Evolutionary conservation across 2,113 vertebrate genomes (phyloP).

Genomic region (Xenopus laevis): DNA sequence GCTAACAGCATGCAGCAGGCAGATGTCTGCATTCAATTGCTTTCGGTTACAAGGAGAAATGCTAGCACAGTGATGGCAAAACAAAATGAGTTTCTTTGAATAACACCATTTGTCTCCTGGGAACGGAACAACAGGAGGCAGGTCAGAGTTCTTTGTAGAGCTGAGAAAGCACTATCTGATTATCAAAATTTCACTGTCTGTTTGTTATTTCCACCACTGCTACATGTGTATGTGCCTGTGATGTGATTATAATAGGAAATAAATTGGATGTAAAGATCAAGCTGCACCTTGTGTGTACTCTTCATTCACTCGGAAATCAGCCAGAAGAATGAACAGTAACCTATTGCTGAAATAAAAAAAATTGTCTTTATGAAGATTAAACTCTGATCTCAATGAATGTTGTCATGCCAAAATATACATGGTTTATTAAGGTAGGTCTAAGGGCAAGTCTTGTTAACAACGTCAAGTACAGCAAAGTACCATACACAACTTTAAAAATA

Average conservation of each 20-base stretch:
- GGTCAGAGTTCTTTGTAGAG: conserved; percentile 44
- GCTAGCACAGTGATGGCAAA: conserved; percentile 44
- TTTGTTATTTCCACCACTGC: conserved; percentile 35
- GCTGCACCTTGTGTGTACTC: neutral
- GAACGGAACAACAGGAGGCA: conserved; percentile 42
- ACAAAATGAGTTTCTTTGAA: conserved; percentile 47
- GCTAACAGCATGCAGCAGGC: conserved; percentile 30
- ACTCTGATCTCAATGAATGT: too few relatives aligned
- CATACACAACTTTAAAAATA: too few relatives aligned
- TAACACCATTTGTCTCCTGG: conserved; percentile 45
- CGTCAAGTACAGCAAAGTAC: too few relatives aligned
- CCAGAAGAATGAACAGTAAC: too few relatives aligned
- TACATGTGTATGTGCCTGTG: conserved; percentile 43
- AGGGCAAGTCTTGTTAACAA: too few relatives aligned
- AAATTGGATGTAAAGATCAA: conserved; percentile 23
- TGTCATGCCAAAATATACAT: too few relatives aligned
- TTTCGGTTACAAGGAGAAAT: conserved; percentile 43
- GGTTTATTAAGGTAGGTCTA: too few relatives aligned
- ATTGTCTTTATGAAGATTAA: too few relatives aligned
- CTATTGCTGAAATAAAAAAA: too few relatives aligned
- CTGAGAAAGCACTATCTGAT: conserved; percentile 46
- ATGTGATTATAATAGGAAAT: conserved; percentile 24
- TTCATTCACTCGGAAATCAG: too few relatives aligned
- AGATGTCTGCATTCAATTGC: conserved; percentile 44
- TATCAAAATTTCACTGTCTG: conserved; percentile 43